These are phyloP conservation scores for Rhynchophorus ferrugineus DNA, from an alignment of 1,140 invertebrate species.

Conservation along the genomic window DNA sequence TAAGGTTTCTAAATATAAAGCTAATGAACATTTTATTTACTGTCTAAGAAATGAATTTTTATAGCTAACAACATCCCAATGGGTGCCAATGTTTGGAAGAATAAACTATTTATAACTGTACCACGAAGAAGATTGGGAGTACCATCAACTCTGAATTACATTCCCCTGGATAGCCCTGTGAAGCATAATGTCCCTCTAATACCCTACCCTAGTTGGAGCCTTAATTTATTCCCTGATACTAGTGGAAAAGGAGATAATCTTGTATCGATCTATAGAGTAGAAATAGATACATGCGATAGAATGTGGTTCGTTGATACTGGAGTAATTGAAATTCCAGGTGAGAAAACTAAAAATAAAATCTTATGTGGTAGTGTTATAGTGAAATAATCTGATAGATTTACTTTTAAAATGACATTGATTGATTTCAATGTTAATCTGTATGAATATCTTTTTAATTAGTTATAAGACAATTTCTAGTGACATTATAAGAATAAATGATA, in stretches of 20 bases:
- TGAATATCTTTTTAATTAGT: no score
- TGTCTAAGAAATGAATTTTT: no score
- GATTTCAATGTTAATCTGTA: no score
- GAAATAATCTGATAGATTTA: no score
- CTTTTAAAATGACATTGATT: no score
- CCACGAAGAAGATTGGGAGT: slow-evolving; percentile 58
- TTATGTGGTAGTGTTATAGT: no score
- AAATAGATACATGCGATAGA: slow-evolving; percentile 58
- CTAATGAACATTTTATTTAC: no score
- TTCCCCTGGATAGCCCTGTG: slow-evolving; percentile 42
- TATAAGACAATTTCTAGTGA: no score
- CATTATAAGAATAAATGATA: no score
- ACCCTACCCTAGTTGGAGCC: slow-evolving; percentile 55
- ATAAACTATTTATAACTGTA: slow-evolving; percentile 64
- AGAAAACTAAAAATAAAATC: no score
- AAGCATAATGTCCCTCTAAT: slow-evolving; percentile 42
- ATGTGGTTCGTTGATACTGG: slow-evolving; percentile 70
- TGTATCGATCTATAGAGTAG: slow-evolving; percentile 59
- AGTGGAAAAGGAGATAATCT: slow-evolving; percentile 35
- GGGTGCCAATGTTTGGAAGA: slow-evolving; percentile 55
- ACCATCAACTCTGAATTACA: slow-evolving; percentile 61
- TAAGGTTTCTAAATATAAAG: no score
- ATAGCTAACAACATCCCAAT: slow-evolving; percentile 65
- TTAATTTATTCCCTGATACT: slow-evolving; percentile 47
- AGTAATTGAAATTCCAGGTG: slow-evolving; percentile 46